Evolutionary conservation across 2,888 invertebrate species (phyloP), one percentile per base, ranked within the genome.

Genomic region (Helleia helle): DNA sequence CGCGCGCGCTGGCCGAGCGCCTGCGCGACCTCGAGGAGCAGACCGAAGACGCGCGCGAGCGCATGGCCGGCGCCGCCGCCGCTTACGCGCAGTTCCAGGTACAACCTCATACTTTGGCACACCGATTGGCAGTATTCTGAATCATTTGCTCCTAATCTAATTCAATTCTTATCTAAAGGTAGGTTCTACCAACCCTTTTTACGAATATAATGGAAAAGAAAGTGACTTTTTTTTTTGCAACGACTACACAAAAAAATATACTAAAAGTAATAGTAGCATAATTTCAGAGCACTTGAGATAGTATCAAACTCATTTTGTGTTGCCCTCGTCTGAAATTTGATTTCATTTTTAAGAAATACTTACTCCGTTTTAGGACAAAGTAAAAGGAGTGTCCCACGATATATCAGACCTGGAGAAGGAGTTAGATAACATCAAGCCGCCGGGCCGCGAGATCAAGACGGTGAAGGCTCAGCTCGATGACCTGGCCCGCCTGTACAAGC

Each of bases 41-140:
- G 51, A 87, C 97, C 2, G 91, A 91, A 40, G 93, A 94, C 53
- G 89, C 95, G 3, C 91, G 91, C 55, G 90, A 90, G 36, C 89
- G 92, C 51, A 71, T 96, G 38, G 94, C 95, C 49, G 93, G 93
- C 0, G 95, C 95, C 0, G 93, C 95, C 0, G 93, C 92, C 0
- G 95, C 95, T 0, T 91, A 95, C 36, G 89, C 93, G 0, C 93
- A 93, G 57, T 96, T 96, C 79, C 94, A 94, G 75, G 90, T 89
- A 48, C 56, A 6, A 7, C n/a, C n/a, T 18, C 4, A 18, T 4
- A 18, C 18, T 18, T 18, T 4, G 6, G 6, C 18, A 18, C n/a
- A n/a, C n/a, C n/a, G n/a, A n/a, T n/a, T n/a, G n/a, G n/a, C n/a
- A n/a, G n/a, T n/a, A n/a, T n/a, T n/a, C n/a, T n/a, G n/a, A n/a